These are phyloP conservation scores for Pelobates fuscus DNA, from an alignment of 2,113 vertebrate species.

Conservation along the genomic window DNA sequence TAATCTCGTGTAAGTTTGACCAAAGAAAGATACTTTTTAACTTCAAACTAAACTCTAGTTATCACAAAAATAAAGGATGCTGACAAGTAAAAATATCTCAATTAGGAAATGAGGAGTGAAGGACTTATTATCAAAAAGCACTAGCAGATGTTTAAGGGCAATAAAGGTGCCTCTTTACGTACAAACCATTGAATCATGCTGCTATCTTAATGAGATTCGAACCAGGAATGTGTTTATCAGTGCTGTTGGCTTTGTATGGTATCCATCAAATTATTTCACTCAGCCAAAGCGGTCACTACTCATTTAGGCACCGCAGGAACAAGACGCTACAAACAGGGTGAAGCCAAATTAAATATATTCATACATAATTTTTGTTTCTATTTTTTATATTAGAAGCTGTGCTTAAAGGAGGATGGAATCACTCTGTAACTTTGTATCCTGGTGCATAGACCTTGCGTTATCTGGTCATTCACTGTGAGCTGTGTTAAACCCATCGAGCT, in stretches of 20 bases:
- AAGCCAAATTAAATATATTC: conserved; percentile 29
- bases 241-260: conserved; percentile 13
- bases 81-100: conserved; percentile 13
- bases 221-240: conserved; percentile 22
- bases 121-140: conserved; percentile 26
- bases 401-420: neutral
- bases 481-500: too few relatives aligned
- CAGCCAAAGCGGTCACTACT: conserved; percentile 24
- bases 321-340: conserved; percentile 13
- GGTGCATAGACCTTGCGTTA: too few relatives aligned
- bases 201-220: conserved; percentile 47
- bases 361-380: conserved; percentile 17
- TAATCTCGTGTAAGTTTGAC: too few relatives aligned
- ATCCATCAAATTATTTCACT: conserved; percentile 39
- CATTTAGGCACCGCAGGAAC: conserved; percentile 40
- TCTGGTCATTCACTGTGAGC: too few relatives aligned
- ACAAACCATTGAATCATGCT: conserved; percentile 35
- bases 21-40: conserved; percentile 1
- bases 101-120: conserved; percentile 33
- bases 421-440: neutral
- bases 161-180: conserved; percentile 47
- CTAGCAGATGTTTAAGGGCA: conserved; percentile 49
- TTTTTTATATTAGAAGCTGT: conserved; percentile 5
- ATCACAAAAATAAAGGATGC: neutral
- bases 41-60: neutral